Evolutionary conservation across 2,888 invertebrate species (phyloP).

Genomic region (Pseudococcus longispinus): DNA sequence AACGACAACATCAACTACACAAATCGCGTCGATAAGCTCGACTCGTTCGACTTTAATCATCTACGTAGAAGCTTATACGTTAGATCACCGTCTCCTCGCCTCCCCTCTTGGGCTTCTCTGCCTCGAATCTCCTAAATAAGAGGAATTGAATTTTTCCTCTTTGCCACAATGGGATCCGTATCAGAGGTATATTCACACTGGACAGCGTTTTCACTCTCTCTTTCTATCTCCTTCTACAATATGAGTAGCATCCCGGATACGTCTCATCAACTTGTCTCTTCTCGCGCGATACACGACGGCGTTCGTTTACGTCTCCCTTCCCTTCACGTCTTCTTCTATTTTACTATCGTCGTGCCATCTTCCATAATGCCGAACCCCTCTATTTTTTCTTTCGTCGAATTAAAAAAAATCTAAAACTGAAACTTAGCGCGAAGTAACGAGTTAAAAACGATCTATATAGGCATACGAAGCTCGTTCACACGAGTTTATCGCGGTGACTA

Average conservation of each 20-base stretch:
- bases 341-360: neutral
- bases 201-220: constrained; percentile 9
- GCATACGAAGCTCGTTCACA: neutral
- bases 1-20: too few species aligned
- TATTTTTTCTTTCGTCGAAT: neutral
- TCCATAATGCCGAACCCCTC: neutral
- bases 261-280: constrained; percentile 42
- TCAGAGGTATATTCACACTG: constrained; percentile 41
- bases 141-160: constrained; percentile 47
- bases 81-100: neutral
- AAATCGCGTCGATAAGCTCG: too few species aligned
- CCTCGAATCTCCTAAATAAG: constrained; percentile 20
- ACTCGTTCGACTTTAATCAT: too few species aligned
- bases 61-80: neutral
- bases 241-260: constrained; percentile 49
- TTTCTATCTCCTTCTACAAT: constrained; percentile 4
- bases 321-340: neutral
- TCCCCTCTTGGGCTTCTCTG: neutral
- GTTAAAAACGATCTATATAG: neutral
- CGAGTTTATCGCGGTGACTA: too few species aligned
- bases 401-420: neutral
- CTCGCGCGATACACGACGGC: neutral
- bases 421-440: neutral
- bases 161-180: constrained; percentile 35
- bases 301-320: neutral